Base-by-base conservation (phyloP, 2,888 invertebrate genomes). In the Acanthopleura granulata region DNA sequence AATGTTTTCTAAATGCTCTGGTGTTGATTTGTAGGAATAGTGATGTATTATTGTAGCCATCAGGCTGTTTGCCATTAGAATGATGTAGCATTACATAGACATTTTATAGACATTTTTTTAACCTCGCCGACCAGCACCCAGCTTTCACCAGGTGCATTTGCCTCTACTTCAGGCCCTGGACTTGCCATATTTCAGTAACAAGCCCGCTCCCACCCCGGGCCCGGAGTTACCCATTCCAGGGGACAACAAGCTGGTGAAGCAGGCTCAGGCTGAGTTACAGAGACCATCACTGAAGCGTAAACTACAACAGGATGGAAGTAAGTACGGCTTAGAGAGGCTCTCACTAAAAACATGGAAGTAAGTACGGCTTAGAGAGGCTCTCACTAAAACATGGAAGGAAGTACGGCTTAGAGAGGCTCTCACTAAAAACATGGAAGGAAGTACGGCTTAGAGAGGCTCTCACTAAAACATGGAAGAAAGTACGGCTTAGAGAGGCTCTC, bases 161-260 rank as follows among this genome's bases (percentile, higher is more conserved):
- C 9, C 40, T 40, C 40, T 40, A 9, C n/a, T 57, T 57, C 22
- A 57, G 57, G 96, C 96, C 0, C 92, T 98, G 62, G 94, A 95
- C 87, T 95, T 97, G 95, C 92, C 95, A 0, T 98, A 96, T 89
- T 98, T 98, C 89, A 94, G 94, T 83, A 97, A 95, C 88, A 95
- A 95, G 89, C 98, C 98, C 4, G 93, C 95, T 11, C 97, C 98
- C 0, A 94, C 97, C 0, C 92, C 95, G 12, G 96, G 96, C 0
- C 91, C 93, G n/a, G 95, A 95, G 88, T 90, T 98, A 74, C 98
- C 98, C 0, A 92, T 95, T 87, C 96, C 96, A 0, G 81, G 81
- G 9, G 78, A 81, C 69, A 83, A 81, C 72, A 83, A 82, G 75
- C 78, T 84, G 30, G 91, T 92, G 80, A 93, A 92, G 88, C 86